These are phyloP conservation scores for Nothoprocta perdicaria DNA, from an alignment of 2,113 vertebrate species.

Conservation along the genomic window DNA sequence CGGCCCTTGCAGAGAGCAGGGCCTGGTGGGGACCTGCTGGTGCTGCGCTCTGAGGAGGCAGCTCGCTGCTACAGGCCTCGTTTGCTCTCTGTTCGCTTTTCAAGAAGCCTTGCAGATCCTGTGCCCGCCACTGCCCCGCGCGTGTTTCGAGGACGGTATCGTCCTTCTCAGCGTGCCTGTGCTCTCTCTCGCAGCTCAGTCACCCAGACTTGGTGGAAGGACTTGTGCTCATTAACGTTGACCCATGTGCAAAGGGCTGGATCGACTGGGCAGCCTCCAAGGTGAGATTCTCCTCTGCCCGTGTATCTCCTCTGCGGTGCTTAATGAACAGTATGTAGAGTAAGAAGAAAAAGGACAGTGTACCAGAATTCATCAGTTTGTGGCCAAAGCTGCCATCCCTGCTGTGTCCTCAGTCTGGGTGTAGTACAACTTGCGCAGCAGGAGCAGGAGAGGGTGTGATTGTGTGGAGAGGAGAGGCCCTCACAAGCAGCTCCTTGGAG, in stretches of 20 bases:
- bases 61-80: background rate
- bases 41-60: background rate
- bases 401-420: background rate
- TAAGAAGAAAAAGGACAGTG: background rate
- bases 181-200: conserved; percentile 82
- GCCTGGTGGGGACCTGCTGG: background rate
- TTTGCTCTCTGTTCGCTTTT: background rate
- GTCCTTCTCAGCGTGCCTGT: background rate
- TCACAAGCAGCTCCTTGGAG: background rate
- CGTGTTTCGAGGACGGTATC: background rate
- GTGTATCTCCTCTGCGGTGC: background rate
- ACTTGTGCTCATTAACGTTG: conserved; percentile 93
- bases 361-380: background rate
- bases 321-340: background rate
- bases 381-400: background rate
- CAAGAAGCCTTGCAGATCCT: background rate
- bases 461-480: background rate
- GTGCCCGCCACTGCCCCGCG: fast-evolving
- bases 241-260: conserved; percentile 96
- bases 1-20: fast-evolving
- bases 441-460: background rate
- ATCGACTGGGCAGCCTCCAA: conserved; percentile 97
- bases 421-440: fast-evolving
- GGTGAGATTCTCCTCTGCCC: conserved; percentile 74
- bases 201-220: conserved; percentile 91